phyloP scores from a whole-genome alignment of 1,140 invertebrate species.

The Antheraea pernyi region DNA sequence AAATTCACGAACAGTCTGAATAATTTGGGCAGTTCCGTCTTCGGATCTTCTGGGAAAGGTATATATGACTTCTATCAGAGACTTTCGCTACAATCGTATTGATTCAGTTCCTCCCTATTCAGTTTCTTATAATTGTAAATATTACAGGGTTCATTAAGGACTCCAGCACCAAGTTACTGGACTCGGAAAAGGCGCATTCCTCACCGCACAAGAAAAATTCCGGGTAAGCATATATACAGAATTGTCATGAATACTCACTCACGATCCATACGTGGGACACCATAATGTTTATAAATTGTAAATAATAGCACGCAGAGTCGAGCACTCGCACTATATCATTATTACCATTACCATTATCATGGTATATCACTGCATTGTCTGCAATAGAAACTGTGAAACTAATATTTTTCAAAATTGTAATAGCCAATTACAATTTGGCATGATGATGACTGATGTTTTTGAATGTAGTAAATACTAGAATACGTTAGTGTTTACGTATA shows the following conservation, averaged over 20 bases:
- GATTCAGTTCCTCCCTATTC: too few relatives aligned
- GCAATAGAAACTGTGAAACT: conserved; percentile 12
- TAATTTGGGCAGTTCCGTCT: conserved; percentile 66
- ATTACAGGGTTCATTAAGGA: conserved; percentile 69
- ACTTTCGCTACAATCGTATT: too few relatives aligned
- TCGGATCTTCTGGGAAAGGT: conserved; percentile 67
- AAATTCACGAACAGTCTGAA: conserved; percentile 66
- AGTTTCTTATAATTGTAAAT: not conserved
- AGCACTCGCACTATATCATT: not conserved
- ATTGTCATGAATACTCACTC: not conserved
- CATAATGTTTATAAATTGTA: conserved; percentile 36
- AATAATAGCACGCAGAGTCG: conserved; percentile 43
- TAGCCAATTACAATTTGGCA: conserved; percentile 1
- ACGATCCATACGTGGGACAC: not conserved
- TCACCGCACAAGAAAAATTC: conserved; percentile 72
- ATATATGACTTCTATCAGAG: not conserved
- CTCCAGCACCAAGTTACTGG: conserved; percentile 67
- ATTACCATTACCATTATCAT: not conserved
- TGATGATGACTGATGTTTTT: too few relatives aligned
- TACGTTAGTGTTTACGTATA: too few relatives aligned
- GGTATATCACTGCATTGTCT: conserved; percentile 3
- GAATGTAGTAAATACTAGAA: too few relatives aligned
- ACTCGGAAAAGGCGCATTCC: conserved; percentile 66
- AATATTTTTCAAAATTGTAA: not conserved
- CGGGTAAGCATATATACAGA: conserved; percentile 39